Evolutionary conservation across 2,888 invertebrate species (phyloP).

Genomic region (Tetropium fuscum): DNA sequence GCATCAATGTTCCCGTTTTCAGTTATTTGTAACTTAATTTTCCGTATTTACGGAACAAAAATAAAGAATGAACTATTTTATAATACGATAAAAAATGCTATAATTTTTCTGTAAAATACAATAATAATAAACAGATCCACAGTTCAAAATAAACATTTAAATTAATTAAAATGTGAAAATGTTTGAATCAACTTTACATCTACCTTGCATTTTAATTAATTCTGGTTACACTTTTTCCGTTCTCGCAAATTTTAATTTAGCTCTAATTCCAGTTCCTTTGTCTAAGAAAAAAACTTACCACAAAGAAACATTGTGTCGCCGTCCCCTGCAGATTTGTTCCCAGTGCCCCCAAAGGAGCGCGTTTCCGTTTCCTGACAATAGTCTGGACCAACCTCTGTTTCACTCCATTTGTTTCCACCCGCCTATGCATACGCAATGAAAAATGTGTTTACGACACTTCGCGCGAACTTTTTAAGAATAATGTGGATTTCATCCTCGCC

Average conservation of each 20-base stretch:
- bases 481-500: slow-evolving; percentile 11
- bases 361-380: slow-evolving; percentile 42
- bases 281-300: slow-evolving; percentile 17
- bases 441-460: slow-evolving; percentile 49
- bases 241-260: slow-evolving; percentile 20
- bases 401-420: slow-evolving; percentile 46
- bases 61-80: too few species aligned
- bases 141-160: too few species aligned
- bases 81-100: too few species aligned
- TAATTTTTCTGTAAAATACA: too few species aligned
- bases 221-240: too few species aligned
- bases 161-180: too few species aligned
- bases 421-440: slow-evolving; percentile 48
- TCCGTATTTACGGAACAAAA: too few species aligned
- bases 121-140: too few species aligned
- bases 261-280: slow-evolving; percentile 15
- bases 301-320: slow-evolving; percentile 25
- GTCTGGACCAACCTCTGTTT: slow-evolving; percentile 41
- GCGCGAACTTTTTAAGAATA: slow-evolving; percentile 5
- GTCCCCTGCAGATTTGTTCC: slow-evolving; percentile 18
- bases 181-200: too few species aligned
- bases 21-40: too few species aligned
- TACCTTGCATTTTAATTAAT: too few species aligned
- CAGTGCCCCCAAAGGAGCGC: slow-evolving; percentile 24
- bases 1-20: too few species aligned